Percentiles rank a stretch among this genome's conserved stretches.
phyloP scores from a whole-genome alignment of 1,140 invertebrate species.

The Latrodectus geometricus region DNA sequence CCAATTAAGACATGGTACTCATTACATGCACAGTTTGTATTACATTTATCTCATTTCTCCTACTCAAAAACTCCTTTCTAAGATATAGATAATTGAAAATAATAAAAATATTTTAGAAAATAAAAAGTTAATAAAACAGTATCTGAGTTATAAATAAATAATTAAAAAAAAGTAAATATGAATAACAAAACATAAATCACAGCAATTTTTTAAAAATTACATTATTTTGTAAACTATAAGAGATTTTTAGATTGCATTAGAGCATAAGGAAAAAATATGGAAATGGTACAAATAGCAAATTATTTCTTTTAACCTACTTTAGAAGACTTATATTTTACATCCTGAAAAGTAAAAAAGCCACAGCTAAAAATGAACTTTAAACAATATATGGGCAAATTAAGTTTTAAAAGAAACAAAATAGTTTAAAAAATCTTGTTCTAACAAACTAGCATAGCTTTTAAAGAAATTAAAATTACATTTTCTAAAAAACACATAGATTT shows the following conservation, averaged over 20 bases:
- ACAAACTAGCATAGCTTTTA: neutral
- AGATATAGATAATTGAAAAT: neutral
- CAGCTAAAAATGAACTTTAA: no score
- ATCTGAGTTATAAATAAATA: neutral
- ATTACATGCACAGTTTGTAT: conserved; percentile 42
- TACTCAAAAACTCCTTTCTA: neutral
- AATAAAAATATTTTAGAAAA: neutral
- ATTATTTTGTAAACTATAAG: neutral
- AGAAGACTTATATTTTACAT: no score
- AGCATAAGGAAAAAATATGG: neutral
- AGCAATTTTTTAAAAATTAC: neutral
- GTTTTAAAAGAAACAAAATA: no score
- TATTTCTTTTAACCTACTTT: no score
- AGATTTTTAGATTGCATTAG: neutral
- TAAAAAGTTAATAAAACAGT: no score
- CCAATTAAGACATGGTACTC: no score
- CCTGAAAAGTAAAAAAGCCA: neutral
- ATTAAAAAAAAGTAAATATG: neutral
- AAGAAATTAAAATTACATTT: neutral
- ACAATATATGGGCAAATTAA: neutral
- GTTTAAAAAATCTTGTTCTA: neutral
- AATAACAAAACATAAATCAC: neutral
- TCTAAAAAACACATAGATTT: neutral
- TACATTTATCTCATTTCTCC: conserved; percentile 34
- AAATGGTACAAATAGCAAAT: no score